Percentiles rank a stretch among this genome's conserved stretches.
These are phyloP conservation scores for Rousettus leschenaultii DNA, from an alignment of 2,113 vertebrate genomes.

Conservation along the genomic window DNA sequence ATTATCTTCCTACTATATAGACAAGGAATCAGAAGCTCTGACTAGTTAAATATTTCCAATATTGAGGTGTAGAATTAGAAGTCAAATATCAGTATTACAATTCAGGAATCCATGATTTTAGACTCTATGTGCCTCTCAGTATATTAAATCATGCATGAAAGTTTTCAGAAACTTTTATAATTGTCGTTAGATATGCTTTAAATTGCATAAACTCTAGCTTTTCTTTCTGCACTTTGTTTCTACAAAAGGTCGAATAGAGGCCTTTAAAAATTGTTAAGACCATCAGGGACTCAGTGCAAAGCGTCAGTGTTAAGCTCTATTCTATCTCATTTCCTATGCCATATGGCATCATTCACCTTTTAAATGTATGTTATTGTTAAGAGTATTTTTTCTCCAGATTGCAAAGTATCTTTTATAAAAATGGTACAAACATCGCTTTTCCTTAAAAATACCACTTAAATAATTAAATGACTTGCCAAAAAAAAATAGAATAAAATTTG, in stretches of 20 bases:
- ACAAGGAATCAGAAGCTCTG: background rate
- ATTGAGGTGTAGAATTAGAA: background rate
- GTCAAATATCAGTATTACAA: background rate
- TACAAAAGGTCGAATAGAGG: background rate
- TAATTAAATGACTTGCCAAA: background rate
- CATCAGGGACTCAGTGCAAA: background rate
- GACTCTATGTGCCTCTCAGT: background rate
- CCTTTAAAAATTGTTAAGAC: background rate
- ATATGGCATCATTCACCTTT: background rate
- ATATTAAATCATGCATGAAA: background rate
- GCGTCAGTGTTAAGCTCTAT: background rate
- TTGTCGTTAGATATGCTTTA: slow-evolving; percentile 2
- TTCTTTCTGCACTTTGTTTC: background rate
- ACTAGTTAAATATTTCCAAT: background rate
- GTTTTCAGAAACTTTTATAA: background rate
- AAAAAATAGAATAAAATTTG: background rate
- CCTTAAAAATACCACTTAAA: background rate
- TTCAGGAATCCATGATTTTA: background rate
- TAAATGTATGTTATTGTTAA: background rate
- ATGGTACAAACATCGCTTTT: background rate
- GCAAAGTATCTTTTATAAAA: background rate
- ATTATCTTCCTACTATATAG: background rate
- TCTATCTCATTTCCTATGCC: background rate
- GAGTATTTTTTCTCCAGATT: background rate
- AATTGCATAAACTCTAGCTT: background rate